Evolutionary conservation across 1,140 invertebrate species (phyloP), one percentile per base, ranked within the genome.

Genomic region (Leptopilina clavipes): DNA sequence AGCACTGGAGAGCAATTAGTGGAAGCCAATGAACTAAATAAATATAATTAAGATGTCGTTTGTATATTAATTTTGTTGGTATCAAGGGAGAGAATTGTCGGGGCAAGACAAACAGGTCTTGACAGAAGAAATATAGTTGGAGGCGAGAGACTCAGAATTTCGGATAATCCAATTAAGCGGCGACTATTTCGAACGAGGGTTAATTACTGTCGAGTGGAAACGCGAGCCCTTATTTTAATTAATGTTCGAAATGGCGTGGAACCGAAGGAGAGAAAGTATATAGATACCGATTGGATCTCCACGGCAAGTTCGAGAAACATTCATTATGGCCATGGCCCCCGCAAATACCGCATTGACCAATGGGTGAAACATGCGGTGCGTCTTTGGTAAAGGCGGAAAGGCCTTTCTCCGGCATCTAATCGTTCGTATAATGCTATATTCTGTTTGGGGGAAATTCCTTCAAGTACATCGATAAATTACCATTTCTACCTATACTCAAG

Each of bases 201-300:
- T 65, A 65, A 65, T 65, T 65, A 65, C 59, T 65, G 59, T 65
- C 59, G 59, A 65, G 25, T 31, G 25, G 22, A 31, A 65, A 31
- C 59, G 25, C 59, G 59, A 65, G 59, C 59, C 59, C 59, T 65
- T 31, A 65, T 65, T 65, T 65, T 65, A 65, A 65, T 65, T 65
- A 65, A 65, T 65, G 59, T 25, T 14, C 25, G 22, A 65, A 65
- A 65, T 19, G 14, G 11, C 31, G 25, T 65, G 14, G 25, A 65
- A 31, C 59, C 59, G 22, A 65, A 65, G 59, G 59, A 65, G 59
- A 31, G 59, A 65, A 65, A 65, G 59, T 65, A 65, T 65, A 65
- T n/a, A 5, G 59, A 65, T 65, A 65, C 59, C 59, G 59, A 65
- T 65, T 65, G 11, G 59, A 65, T 65, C 59, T 65, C 59, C 1